Base-by-base conservation (phyloP, 2,113 vertebrate genomes). In the Neopipo cinnamomea region DNA sequence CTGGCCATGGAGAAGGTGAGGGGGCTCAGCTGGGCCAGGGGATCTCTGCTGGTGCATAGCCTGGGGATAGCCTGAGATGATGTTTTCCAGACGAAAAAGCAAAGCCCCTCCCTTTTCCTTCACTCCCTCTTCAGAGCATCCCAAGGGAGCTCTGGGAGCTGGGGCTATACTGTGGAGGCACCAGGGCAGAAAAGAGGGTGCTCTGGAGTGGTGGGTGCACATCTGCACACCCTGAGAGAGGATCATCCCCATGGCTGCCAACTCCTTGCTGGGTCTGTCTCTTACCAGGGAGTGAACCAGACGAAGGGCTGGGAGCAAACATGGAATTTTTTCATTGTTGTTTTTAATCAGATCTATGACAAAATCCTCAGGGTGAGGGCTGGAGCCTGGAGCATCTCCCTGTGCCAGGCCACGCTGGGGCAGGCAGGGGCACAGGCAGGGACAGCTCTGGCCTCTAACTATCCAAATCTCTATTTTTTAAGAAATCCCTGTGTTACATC, bases 151-250 rank as follows among this genome's bases (percentile, higher is more conserved):
- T 50, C 35, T 3, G 50, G 42, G 37, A 14, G 28, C 37, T 0
- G 72, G 58, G 53, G 46, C 18, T 47, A 63, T 52, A 62, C 5
- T 1, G 2, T 3, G 24, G 18, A 31, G 14, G 21, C 59, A n/a
- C 14, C 4, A 37, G 66, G 33, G 53, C 44, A 59, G 37, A 8
- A 11, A 5, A 14, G 12, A 6, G 39, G 13, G 2, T 3, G 14
- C 37, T 9, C 41, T 10, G 56, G 24, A 23, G 12, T 10, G 12
- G 14, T n/a, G 35, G 30, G 6, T 9, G 2, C 14, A 2, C 7
- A 1, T 13, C 23, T 1, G 22, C 4, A 3, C 2, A 1, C 55
- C 1, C 1, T 1, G 41, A 1, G 0, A 3, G 7, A 24, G 9
- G 9, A 24, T 13, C 14, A 13, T 30, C 47, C 33, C 33, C 8